Base-by-base conservation (phyloP, 2,888 invertebrate species). In the Diachrysia chrysitis region DNA sequence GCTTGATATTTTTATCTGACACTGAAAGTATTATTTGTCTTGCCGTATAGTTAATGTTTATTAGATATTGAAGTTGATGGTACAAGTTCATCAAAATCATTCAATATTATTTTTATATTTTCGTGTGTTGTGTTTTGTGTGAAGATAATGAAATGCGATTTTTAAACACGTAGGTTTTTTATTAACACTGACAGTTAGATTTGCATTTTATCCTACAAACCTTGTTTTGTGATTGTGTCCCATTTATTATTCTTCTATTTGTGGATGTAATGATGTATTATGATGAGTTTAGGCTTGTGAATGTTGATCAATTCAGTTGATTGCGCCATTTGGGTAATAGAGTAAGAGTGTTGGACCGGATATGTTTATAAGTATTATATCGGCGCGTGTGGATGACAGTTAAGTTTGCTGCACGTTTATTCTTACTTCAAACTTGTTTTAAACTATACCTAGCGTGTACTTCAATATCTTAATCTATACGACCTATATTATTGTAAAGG, bases 11-110 rank as follows among this genome's bases (percentile, higher is more conserved):
- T 85, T 85, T 86, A 81, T 79, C 67, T 79, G 63, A 76, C 85
- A 84, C 83, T 76, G 58, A 82, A 88, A 90, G 91, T 91, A 91
- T 90, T 90, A 89, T 85, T 77, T 84, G 80, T 91, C 91, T 92
- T 92, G 91, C 91, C 91, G 83, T 86, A 75, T 77, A 76, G 74
- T 76, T 74, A 72, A 69, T 65, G 63, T 73, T 78, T 70, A 71
- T 75, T 78, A 42, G 56, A 68, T 73, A 71, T 77, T 74, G 63
- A 69, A 70, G 69, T 81, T 72, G 69, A 71, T 75, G 65, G 74
- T 60, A 73, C 61, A 67, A 67, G 60, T 78, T 61, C 68, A 78
- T 74, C 67, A 62, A 69, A 71, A 72, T 78, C 66, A 48, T 29
- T 66, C 23, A 17, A 48, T 67, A 46, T 58, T 63, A 63, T 76